Base-by-base conservation (phyloP, 2,797 vertebrate genomes). In the Sphaeramia orbicularis region DNA sequence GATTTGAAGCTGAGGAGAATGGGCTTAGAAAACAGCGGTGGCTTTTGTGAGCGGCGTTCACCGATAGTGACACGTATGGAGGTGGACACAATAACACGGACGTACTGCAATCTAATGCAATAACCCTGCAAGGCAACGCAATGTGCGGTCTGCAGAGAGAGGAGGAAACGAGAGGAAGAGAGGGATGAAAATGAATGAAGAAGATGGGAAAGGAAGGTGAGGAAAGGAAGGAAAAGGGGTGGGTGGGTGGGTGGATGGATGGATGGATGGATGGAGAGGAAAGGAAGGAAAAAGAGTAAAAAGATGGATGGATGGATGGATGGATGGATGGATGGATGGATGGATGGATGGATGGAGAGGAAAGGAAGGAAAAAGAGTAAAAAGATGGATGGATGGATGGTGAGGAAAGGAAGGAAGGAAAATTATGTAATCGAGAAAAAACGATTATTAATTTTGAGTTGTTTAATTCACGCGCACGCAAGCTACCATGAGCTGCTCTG, bases 41-140 rank as follows among this genome's bases (percentile, higher is more conserved):
- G 52, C 6, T 63, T n/a, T 53, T 13, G 21, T 12, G 11, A 4
- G 1, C 24, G 41, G 19, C 14, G 24, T 18, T 41, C 14, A 5
- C 19, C 40, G 40, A 10, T 32, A 3, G 54, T 56, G 40, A 56
- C 10, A 42, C n/a, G n/a, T 43, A 56, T 42, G 40, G 54, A 55
- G 44, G 13, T 65, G 61, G 64, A 68, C 42, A 37, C 15, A 74
- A 49, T 38, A 49, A 60, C 19, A 69, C 7, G 45, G 49, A 71
- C 64, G 72, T 37, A 65, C 54, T 36, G 21, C 32, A 50, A 32
- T 59, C 3, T 12, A 50, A 55, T 45, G 18, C 48, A 66, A 42
- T 24, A 35, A 21, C 9, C 21, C 11, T 41, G 38, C 14, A 65
- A 54, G 41, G 16, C 8, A 5, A 15, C 41, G n/a, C n/a, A n/a